These are phyloP conservation scores for Leptinotarsa haldemani DNA, from an alignment of 2,888 invertebrate species.

Conservation along the genomic window DNA sequence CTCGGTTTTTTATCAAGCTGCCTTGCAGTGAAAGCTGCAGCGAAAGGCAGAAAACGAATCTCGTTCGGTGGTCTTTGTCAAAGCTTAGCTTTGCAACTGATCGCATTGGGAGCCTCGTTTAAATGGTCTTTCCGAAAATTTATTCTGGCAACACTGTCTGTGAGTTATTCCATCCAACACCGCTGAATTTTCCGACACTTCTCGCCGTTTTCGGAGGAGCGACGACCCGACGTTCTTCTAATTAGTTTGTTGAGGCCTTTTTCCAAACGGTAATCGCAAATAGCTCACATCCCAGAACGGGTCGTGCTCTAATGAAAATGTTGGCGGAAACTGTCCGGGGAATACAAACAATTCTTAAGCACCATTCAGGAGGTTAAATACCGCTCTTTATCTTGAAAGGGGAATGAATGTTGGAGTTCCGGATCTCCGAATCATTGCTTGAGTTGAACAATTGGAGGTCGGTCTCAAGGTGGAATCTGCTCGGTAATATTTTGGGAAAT, in stretches of 20 bases:
- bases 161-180: constrained; percentile 16
- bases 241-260: constrained; percentile 30
- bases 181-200: constrained; percentile 11
- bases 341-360: constrained; percentile 34
- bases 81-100: too few species aligned
- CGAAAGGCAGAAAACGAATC: too few species aligned
- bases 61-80: too few species aligned
- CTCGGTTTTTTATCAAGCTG: too few species aligned
- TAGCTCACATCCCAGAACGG: constrained; percentile 27
- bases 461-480: too few species aligned
- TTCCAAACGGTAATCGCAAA: constrained; percentile 34
- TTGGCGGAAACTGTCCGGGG: constrained; percentile 22
- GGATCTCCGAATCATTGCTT: background rate
- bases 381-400: background rate
- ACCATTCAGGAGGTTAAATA: constrained; percentile 13
- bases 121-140: too few species aligned
- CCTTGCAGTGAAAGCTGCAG: too few species aligned
- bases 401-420: background rate
- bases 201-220: constrained; percentile 11
- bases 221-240: constrained; percentile 21
- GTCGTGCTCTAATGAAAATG: constrained; percentile 32
- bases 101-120: too few species aligned
- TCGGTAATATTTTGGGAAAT: too few species aligned
- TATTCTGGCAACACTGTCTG: too few species aligned
- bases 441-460: too few species aligned